Conservation (phyloP, 2,797 vertebrate genomes). For the Rhynchonycteris naso region DNA sequence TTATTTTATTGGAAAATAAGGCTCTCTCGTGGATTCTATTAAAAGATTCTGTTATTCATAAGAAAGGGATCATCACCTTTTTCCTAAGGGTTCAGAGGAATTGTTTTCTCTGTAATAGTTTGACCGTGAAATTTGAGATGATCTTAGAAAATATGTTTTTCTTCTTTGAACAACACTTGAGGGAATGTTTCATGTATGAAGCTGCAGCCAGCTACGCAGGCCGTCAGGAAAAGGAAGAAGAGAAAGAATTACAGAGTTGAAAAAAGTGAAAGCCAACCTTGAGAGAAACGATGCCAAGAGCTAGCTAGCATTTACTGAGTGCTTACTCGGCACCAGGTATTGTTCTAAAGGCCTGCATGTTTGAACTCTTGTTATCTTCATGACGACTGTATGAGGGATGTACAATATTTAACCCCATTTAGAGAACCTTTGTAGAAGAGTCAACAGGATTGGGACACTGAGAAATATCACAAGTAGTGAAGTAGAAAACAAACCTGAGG, state of each 20-base stretch:
- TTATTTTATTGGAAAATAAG: slow-evolving; percentile 37
- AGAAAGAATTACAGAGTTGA: neutral
- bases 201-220: neutral
- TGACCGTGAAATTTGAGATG: neutral
- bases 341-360: neutral
- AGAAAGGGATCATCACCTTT: neutral
- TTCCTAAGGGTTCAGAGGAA: neutral
- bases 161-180: neutral
- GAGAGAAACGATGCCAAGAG: neutral
- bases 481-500: slow-evolving; percentile 13
- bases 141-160: neutral
- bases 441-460: neutral
- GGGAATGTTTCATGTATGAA: neutral
- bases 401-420: neutral
- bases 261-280: neutral
- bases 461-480: neutral
- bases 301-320: neutral
- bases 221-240: neutral
- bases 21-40: neutral
- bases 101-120: neutral
- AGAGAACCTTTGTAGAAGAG: neutral
- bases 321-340: neutral
- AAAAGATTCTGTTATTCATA: slow-evolving; percentile 15
- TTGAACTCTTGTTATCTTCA: neutral
- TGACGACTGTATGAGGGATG: neutral